These are phyloP conservation scores for Amphiduros pacificus DNA, from an alignment of 2,888 invertebrate genomes.

Conservation along the genomic window DNA sequence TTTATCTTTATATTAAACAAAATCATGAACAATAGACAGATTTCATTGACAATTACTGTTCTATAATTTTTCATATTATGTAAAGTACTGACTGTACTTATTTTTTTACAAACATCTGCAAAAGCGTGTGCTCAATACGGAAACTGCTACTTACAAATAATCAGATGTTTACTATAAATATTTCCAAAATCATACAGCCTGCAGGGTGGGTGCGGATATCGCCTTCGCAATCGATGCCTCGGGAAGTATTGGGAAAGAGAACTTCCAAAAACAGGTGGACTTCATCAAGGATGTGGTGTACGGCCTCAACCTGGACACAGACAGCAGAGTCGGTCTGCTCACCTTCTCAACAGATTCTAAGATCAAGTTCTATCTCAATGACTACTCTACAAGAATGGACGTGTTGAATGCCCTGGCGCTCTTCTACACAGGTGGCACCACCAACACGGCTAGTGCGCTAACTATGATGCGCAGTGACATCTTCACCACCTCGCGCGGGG, in stretches of 20 bases:
- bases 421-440: conserved; percentile 21
- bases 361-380: conserved; percentile 14
- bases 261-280: conserved; percentile 28
- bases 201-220: conserved; percentile 22
- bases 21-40: too few relatives aligned
- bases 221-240: conserved; percentile 29
- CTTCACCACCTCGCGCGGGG: conserved; percentile 6
- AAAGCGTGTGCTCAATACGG: too few relatives aligned
- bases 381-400: neutral
- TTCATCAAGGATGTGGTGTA: conserved; percentile 14
- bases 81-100: neutral
- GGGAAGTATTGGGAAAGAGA: conserved; percentile 19
- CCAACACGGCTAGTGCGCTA: conserved; percentile 23
- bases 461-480: neutral
- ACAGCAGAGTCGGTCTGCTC: conserved; percentile 5
- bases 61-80: neutral
- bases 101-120: neutral
- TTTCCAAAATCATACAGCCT: conserved; percentile 18
- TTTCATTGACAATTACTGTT: too few relatives aligned
- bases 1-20: too few relatives aligned
- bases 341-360: conserved; percentile 13
- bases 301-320: conserved; percentile 12
- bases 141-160: neutral
- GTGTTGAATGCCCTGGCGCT: conserved; percentile 20
- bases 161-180: neutral